A percentile compares a stretch with the other conserved stretches of the same genome.
Conservation (phyloP, 2,888 invertebrate genomes). For the Hyles lineata region DNA sequence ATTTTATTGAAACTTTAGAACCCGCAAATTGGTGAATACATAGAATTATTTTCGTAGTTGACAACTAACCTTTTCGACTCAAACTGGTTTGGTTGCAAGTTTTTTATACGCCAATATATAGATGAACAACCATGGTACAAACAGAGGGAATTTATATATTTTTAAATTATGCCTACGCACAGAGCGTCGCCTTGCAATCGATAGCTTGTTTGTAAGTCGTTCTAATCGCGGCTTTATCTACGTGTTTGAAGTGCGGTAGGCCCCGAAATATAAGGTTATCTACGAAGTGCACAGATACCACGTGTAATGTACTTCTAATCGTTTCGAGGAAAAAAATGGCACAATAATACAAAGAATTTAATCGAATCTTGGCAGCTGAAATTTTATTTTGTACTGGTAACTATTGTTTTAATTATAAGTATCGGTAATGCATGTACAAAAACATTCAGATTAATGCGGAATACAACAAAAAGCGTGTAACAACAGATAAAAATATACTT, state of each 20-base stretch:
- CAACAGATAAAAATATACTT: background rate
- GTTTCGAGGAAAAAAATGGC: constrained; percentile 30
- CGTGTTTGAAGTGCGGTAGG: constrained; percentile 32
- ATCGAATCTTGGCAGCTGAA: too few relatives aligned
- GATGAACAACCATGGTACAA: background rate
- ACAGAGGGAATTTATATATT: background rate
- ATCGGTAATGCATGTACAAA: too few relatives aligned
- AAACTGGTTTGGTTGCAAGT: background rate
- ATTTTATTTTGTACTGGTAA: too few relatives aligned
- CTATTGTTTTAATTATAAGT: too few relatives aligned
- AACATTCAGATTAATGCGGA: background rate
- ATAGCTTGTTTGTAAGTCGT: constrained; percentile 14
- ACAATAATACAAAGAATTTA: background rate
- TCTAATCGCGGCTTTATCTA: constrained; percentile 28
- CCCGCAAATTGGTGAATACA: background rate
- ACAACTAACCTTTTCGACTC: constrained; percentile 15
- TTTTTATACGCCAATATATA: background rate
- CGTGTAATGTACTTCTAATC: constrained; percentile 44
- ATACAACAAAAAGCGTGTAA: background rate
- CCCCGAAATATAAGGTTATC: constrained; percentile 48
- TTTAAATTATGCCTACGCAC: constrained; percentile 29
- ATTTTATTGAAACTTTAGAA: background rate
- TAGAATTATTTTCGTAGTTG: constrained; percentile 2
- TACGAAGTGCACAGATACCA: constrained; percentile 48
- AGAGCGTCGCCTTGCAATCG: constrained; percentile 12